A percentile compares a stretch with the other conserved stretches of the same genome.
Conservation (phyloP, 2,113 vertebrate species). For the Laterallus jamaicensis region DNA sequence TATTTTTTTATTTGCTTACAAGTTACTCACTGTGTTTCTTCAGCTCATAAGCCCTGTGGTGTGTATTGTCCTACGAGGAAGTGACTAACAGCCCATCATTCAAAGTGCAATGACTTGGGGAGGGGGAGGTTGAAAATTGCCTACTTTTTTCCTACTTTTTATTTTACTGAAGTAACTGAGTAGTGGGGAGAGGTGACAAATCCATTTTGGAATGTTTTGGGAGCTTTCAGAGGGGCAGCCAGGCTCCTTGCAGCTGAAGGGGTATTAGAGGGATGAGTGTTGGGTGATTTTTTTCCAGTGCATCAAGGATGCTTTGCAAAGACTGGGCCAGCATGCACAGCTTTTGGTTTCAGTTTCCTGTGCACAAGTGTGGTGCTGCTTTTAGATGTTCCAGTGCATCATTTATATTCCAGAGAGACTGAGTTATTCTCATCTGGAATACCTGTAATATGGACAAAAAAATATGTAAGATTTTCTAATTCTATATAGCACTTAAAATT, state of each 20-base stretch:
- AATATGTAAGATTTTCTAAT: neutral
- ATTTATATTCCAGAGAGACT: neutral
- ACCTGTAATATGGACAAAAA: neutral
- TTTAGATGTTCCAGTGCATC: neutral
- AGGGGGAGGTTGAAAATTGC: neutral
- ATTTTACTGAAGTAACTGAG: neutral
- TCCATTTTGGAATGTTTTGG: neutral
- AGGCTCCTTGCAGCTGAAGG: neutral
- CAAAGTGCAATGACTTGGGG: fast-evolving
- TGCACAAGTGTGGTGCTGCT: neutral
- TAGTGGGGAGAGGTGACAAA: neutral
- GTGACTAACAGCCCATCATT: conserved; percentile 5
- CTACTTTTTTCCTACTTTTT: neutral
- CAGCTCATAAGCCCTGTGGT: neutral
- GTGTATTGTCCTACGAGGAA: neutral
- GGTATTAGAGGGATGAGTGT: neutral
- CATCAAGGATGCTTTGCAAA: neutral
- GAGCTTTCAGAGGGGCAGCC: neutral
- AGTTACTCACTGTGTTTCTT: conserved; percentile 16
- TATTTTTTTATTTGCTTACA: neutral
- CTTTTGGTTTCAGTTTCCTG: neutral
- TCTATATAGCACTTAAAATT: neutral
- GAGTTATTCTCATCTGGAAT: neutral
- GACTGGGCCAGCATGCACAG: fast-evolving
- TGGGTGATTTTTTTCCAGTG: neutral